phyloP scores from a whole-genome alignment of 2,888 invertebrate species.

The Labia minor region DNA sequence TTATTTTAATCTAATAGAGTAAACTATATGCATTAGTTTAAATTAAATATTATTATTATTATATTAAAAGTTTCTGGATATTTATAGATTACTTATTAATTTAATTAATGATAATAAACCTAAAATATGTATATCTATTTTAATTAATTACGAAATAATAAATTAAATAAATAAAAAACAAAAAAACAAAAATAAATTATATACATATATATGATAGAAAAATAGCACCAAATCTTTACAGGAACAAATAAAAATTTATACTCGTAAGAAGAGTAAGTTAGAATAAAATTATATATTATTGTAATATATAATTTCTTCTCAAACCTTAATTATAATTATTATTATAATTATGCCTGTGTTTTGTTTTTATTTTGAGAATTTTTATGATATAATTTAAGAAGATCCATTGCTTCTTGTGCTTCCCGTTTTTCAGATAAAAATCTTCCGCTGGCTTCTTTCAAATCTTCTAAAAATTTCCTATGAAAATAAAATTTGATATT shows the following conservation, averaged over 20 bases:
- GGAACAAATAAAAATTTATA: neutral
- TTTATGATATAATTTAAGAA: slow-evolving; percentile 59
- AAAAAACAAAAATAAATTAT: neutral
- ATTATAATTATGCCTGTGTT: neutral
- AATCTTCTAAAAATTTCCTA: slow-evolving; percentile 61
- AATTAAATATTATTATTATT: too few relatives aligned
- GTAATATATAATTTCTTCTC: neutral
- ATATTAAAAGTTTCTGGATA: too few relatives aligned
- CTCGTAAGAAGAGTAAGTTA: neutral
- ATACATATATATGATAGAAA: neutral
- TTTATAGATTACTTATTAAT: too few relatives aligned
- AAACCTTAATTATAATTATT: neutral
- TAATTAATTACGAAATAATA: too few relatives aligned
- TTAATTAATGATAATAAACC: too few relatives aligned
- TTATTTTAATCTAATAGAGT: too few relatives aligned
- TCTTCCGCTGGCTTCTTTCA: slow-evolving; percentile 73
- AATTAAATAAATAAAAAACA: neutral
- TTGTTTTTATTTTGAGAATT: neutral
- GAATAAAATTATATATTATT: neutral
- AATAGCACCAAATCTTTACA: neutral
- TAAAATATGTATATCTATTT: too few relatives aligned
- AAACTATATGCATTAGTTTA: too few relatives aligned
- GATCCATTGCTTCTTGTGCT: slow-evolving; percentile 77
- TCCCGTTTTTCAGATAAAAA: slow-evolving; percentile 70
- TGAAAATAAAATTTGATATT: slow-evolving; percentile 21